Evolutionary conservation across 2,797 vertebrate species (phyloP).

Genomic region (Scyliorhinus canicula): DNA sequence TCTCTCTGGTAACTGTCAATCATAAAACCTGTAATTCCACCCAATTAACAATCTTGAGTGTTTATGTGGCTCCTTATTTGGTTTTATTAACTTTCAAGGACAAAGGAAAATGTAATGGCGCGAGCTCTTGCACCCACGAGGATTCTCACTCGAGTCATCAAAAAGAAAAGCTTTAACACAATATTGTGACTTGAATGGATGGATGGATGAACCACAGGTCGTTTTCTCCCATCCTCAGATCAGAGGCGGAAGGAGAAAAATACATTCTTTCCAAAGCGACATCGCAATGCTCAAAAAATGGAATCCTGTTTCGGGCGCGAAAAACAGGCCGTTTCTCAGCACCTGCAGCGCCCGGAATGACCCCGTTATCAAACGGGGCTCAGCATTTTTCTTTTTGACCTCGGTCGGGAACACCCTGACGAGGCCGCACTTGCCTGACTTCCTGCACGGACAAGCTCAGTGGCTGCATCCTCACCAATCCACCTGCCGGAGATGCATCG

Average conservation of each 20-base stretch:
- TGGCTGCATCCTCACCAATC: too few species aligned
- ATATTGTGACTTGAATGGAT: not conserved
- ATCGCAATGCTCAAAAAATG: too few species aligned
- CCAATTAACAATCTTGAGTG: not conserved
- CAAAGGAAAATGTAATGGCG: not conserved
- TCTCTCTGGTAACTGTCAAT: not conserved
- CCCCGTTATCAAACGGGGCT: too few species aligned
- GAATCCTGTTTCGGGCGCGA: too few species aligned
- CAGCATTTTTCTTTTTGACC: too few species aligned
- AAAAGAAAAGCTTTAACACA: not conserved
- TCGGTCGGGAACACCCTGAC: too few species aligned
- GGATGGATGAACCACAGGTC: not conserved
- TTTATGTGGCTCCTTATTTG: not conserved
- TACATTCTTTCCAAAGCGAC: not conserved
- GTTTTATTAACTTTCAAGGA: not conserved
- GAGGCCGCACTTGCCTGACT: too few species aligned
- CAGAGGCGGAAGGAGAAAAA: not conserved
- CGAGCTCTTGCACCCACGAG: not conserved
- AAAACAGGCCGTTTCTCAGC: too few species aligned
- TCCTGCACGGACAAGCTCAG: too few species aligned
- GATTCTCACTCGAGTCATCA: not conserved
- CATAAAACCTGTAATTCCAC: not conserved
- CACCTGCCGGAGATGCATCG: too few species aligned
- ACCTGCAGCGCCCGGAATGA: too few species aligned
- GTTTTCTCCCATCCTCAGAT: not conserved